Evolutionary conservation across 2,113 vertebrate genomes (phyloP).

Genomic region (Empidonax alnorum): DNA sequence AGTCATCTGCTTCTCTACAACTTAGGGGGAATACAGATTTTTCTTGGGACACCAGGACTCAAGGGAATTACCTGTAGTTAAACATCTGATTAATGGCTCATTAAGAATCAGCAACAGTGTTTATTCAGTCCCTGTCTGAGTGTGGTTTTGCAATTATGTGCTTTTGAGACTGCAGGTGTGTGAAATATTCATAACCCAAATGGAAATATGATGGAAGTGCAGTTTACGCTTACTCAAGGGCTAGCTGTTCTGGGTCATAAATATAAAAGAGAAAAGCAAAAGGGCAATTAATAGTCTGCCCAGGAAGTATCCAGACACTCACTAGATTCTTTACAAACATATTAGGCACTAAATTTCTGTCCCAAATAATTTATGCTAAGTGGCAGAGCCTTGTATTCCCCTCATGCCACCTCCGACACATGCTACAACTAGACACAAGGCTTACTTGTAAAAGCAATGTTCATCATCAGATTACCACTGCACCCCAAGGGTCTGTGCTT

Average conservation of each 20-base stretch:
- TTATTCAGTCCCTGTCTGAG: slow-evolving; percentile 52
- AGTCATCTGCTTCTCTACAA: neutral
- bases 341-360: neutral
- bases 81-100: slow-evolving; percentile 69
- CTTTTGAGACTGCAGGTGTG: slow-evolving; percentile 64
- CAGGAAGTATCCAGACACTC: neutral
- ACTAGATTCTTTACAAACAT: neutral
- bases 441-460: neutral
- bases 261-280: slow-evolving; percentile 11
- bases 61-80: slow-evolving; percentile 67
- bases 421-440: neutral
- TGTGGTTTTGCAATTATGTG: slow-evolving; percentile 57
- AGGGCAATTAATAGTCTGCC: neutral
- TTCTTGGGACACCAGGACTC: slow-evolving; percentile 64
- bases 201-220: slow-evolving; percentile 51
- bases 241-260: slow-evolving; percentile 30
- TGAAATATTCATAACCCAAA: slow-evolving; percentile 67
- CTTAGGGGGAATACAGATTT: slow-evolving; percentile 54
- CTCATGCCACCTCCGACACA: neutral
- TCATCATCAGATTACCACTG: neutral
- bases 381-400: neutral
- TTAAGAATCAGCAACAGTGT: slow-evolving; percentile 64
- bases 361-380: neutral
- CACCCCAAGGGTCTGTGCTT: neutral
- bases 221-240: slow-evolving; percentile 18